Base-by-base conservation (phyloP, 2,797 vertebrate species). In the Anabacerthia variegaticeps region DNA sequence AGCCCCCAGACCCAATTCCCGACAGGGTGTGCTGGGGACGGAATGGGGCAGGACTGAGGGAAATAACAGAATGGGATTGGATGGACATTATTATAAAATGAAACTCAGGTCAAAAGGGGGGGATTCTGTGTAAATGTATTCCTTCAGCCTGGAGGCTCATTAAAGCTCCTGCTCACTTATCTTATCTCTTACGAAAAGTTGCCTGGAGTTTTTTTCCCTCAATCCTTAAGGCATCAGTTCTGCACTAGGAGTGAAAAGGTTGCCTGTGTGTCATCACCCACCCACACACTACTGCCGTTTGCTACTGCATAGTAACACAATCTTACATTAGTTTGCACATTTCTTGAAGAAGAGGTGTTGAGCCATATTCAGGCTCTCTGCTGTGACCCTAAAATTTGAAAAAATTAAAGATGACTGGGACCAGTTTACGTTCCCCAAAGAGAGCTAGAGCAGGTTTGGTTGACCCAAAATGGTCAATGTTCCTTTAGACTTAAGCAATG, bases 251-350 rank as follows among this genome's bases (percentile, higher is more conserved):
- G 14, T 15, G 62, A 51, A 93, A 78, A 22, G 0, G 0, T 15
- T 74, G 66, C 23, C 10, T 86, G 54, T 55, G 4, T 14, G 80
- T 78, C 34, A 10, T 44, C 43, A 32, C 36, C 20, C 36, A 39
- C 48, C 32, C 63, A 15, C 21, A 83, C 4, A 0, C 58, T 44
- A 10, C 6, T 10, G 21, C 23, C 78, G 5, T 41, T 78, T 37
- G 11, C 51, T 48, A 10, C 19, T 14, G 3, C 20, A 12, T 17
- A 3, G 0, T 68, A 68, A 34, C 0, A 2, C 30, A 44, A 27
- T 49, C 12, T 46, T 34, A 28, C 15, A 7, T 56, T 20, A 34
- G 5, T 24, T 65, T 24, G 17, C 27, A 61, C 6, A 5, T 78
- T 86, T 75, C 37, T 84, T 14, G 8, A 7, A 77, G 54, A 85